These are phyloP conservation scores for Jacana jacana DNA, from an alignment of 2,113 vertebrate species.

Conservation along the genomic window DNA sequence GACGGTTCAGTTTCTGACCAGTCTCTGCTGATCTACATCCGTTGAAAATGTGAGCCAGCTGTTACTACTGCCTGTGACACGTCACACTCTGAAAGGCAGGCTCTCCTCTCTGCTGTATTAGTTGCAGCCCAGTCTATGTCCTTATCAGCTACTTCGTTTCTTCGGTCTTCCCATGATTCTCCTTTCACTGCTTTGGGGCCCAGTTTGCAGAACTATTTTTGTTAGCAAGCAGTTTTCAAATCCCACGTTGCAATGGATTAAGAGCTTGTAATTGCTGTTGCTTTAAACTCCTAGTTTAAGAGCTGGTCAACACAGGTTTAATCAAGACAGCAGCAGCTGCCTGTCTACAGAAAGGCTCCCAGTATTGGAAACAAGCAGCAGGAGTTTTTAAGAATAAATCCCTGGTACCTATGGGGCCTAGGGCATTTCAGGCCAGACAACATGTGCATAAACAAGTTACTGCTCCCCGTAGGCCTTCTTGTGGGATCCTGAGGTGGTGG, in stretches of 20 bases:
- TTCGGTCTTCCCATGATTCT: background rate
- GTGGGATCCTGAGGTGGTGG: background rate
- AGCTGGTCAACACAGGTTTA: background rate
- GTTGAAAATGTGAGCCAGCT: background rate
- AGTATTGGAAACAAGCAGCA: background rate
- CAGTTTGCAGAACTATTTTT: constrained; percentile 12
- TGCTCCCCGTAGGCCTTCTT: background rate
- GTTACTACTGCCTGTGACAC: background rate
- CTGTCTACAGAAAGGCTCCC: background rate
- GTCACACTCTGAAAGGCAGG: background rate
- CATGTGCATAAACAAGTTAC: background rate
- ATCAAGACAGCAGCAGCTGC: background rate
- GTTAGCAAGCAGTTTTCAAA: background rate
- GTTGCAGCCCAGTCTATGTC: background rate
- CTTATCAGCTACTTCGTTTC: background rate
- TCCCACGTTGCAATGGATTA: constrained; percentile 14
- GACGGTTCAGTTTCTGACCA: background rate
- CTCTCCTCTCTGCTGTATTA: background rate
- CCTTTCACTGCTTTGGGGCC: background rate
- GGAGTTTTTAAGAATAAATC: background rate
- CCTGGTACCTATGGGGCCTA: background rate
- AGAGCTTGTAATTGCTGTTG: constrained; percentile 7
- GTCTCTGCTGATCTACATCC: background rate
- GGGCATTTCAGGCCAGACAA: background rate
- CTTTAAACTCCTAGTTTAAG: background rate